Percentiles rank a stretch among this genome's conserved stretches.
phyloP scores from a whole-genome alignment of 2,797 vertebrate genomes.

The Gymnopithys bicolor region DNA sequence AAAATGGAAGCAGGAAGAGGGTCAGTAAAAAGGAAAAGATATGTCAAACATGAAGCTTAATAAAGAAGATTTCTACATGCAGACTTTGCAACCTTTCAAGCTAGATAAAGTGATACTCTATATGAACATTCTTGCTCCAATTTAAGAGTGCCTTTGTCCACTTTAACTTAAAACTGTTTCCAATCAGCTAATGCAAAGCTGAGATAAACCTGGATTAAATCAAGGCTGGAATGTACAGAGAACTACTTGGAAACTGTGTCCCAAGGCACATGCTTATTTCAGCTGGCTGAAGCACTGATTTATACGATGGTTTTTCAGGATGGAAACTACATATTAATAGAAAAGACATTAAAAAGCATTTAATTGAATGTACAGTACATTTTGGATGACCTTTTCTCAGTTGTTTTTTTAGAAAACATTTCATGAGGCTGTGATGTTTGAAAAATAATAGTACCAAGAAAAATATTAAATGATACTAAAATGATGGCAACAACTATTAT shows the following conservation, averaged over 20 bases:
- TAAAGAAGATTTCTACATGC: not conserved
- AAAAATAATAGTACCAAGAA: not conserved
- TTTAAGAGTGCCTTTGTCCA: not conserved
- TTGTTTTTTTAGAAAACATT: not conserved
- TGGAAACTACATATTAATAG: constrained; percentile 18
- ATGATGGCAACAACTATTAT: not conserved
- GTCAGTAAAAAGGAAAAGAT: not conserved
- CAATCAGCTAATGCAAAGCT: not conserved
- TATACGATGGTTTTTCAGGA: not conserved
- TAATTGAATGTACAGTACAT: not conserved
- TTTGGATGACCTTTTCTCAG: not conserved
- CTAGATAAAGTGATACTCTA: not conserved
- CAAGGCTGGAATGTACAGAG: constrained; percentile 22
- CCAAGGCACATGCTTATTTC: not conserved
- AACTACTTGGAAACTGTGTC: constrained; percentile 4
- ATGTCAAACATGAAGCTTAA: not conserved
- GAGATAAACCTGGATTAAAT: constrained; percentile 54
- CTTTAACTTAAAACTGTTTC: constrained; percentile 3
- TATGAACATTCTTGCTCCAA: not conserved
- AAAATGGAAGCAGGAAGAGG: not conserved
- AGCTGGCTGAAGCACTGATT: constrained; percentile 17
- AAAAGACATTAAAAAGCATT: not conserved
- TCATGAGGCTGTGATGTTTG: not conserved
- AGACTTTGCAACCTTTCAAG: not conserved
- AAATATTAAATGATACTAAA: not conserved